Base-by-base conservation (phyloP, 2,888 invertebrate species). In the Lepidochrysops patricia region DNA sequence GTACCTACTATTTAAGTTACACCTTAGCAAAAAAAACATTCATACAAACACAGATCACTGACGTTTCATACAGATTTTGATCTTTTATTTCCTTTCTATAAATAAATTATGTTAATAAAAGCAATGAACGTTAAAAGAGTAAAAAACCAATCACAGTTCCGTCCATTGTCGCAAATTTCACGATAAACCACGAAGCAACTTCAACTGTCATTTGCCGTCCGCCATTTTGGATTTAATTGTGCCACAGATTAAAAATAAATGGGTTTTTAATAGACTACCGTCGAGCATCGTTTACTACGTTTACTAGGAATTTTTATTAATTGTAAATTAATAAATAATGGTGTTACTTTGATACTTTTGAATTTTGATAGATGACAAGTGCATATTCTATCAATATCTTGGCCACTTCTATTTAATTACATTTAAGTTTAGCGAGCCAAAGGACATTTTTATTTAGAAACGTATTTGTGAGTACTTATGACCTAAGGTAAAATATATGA, bases 91-190 rank as follows among this genome's bases (percentile, higher is more conserved):
- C n/a, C n/a, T n/a, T n/a, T n/a, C n/a, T n/a, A n/a, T n/a, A n/a
- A 29, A 29, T 29, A 9, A 9, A 9, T 2, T 29, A 49, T 43
- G 13, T 26, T 9, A 52, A 23, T 12, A 32, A 32, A 37, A 54
- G 7, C 1, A 19, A 13, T 15, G 12, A 29, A 4, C 15, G 15
- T 29, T 12, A 32, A 54, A 54, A 54, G n/a, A 23, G 29, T 12
- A 15, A 27, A 32, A 54, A 26, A 15, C 13, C 52, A 52, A 52
- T 52, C 15, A 32, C 32, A 54, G 19, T 12, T 19, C 7, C 5
- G 32, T 19, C 32, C 54, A 32, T 29, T 54, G 32, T 29, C 32
- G 54, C 54, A 54, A 54, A 54, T 27, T 54, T 32, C 29, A 54
- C 12, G 54, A 54, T 32, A 19, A 32, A 32, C 29, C 29, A 54